Base-by-base conservation (phyloP, 92 coral and sea anemone species). In the Blastomussa wellsi region DNA sequence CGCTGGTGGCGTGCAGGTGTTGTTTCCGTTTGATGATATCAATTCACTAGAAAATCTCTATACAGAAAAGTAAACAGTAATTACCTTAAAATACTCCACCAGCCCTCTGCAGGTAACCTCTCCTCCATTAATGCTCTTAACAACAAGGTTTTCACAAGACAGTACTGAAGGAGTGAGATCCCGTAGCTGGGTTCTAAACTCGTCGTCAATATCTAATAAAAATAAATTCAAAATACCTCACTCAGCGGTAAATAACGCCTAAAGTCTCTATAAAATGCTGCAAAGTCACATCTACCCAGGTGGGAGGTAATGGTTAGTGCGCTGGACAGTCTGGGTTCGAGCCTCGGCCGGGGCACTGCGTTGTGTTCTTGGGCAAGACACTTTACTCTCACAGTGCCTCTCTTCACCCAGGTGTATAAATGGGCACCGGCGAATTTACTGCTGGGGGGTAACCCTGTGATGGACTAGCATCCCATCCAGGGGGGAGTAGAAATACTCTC, bases 91-190 rank as follows among this genome's bases (percentile, higher is more conserved):
- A 76, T 95, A 95, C 86, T 95, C 98, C 87, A 95, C 38, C 76
- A 95, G 92, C 32, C 98, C 98, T 84, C 98, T 83, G 79, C 98
- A 95, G 0, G 98, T 95, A 37, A 95, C 98, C 67, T 91, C 86
- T 66, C 90, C 89, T 15, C 98, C 98, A 84, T 94, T 96, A 70
- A 96, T 94, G 42, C 95, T 95, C 86, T 96, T 96, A 48, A 92
- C 76, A 3, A 94, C 90, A 79, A 96, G 86, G 82, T 91, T 91
- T 41, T 96, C 99, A 51, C 93, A 87, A 5, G 96, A 89, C 66
- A 96, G 82, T 65, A 94, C 88, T 19, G 80, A 86, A 15, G 99
- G 98, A 51, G 93, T 94, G 35, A 96, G 89, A 32, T 84, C 70
- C 41, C 78, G 78, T 72, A 96, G 78, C 55, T 94, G 83, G 20